Conservation (phyloP, 2,888 invertebrate species). For the Dendrolimus houi region DNA sequence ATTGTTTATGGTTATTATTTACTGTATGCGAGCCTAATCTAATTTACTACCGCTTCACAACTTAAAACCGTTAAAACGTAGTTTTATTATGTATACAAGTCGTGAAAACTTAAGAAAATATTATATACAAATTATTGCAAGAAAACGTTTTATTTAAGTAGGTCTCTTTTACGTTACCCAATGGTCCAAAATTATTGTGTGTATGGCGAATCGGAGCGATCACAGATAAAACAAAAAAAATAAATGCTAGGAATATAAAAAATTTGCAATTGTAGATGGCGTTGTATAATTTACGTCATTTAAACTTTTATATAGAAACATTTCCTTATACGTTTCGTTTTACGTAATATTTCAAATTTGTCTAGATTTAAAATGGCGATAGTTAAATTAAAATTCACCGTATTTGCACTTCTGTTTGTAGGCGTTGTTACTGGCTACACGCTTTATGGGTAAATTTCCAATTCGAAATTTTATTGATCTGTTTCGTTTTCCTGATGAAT, state of each 20-base stretch:
- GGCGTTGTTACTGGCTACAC: not conserved
- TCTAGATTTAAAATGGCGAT: not conserved
- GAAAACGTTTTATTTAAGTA: too few relatives aligned
- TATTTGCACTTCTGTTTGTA: not conserved
- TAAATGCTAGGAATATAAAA: conserved; percentile 19
- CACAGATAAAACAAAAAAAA: conserved; percentile 30
- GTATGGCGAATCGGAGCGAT: conserved; percentile 36
- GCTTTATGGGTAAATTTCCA: not conserved
- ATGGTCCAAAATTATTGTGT: not conserved
- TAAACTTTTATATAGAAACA: not conserved
- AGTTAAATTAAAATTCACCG: not conserved
- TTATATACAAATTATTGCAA: too few relatives aligned
- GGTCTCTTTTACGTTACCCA: not conserved
- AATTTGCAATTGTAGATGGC: conserved; percentile 26
- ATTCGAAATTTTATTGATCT: not conserved
- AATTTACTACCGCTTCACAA: too few relatives aligned
- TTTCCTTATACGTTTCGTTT: not conserved
- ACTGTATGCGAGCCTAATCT: too few relatives aligned
- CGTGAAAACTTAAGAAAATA: too few relatives aligned
- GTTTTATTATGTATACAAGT: too few relatives aligned
- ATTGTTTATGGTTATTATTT: too few relatives aligned
- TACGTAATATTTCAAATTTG: not conserved
- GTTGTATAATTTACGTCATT: conserved; percentile 13
- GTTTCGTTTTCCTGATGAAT: not conserved
- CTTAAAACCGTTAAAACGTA: too few relatives aligned